Base-by-base conservation (phyloP, 2,888 invertebrate genomes). In the Orthosia gothica region DNA sequence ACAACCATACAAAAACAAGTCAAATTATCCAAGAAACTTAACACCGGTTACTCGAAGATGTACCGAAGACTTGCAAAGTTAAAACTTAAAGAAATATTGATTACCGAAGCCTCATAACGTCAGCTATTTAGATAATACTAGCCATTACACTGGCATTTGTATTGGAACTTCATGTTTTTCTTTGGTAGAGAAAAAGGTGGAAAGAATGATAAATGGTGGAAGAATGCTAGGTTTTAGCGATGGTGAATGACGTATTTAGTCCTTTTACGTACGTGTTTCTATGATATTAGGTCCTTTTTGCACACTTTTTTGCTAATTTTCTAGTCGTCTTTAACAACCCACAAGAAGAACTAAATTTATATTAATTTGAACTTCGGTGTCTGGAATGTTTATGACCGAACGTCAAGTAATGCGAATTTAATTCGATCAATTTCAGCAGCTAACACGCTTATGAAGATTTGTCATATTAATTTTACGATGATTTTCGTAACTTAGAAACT, bases 81-180 rank as follows among this genome's bases (percentile, higher is more conserved):
- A n/a, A 47, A 81, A 76, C 59, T 50, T 55, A 50, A 74, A 83
- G 65, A 63, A 61, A 71, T 81, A 81, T 81, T 81, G 81, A 81
- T 81, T 84, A 75, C 57, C 11, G 84, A 81, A 81, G 68, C 81
- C 81, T 0, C 12, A 5, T 12, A 16, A 20, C 16, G 62, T 18
- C 59, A 40, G 70, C 50, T 77, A 55, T 69, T 54, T 63, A 59
- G 62, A 40, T 69, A 79, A 79, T 69, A 26, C 64, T 62, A 26
- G 65, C 45, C 47, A 58, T 82, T 82, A 77, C 32, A n/a, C 7
- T 15, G 32, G 23, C 23, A 50, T 69, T 78, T 70, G 57, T 52
- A 55, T 57, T 54, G 32, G n/a, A 49, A 57, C n/a, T 50, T 18
- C 49, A 20, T 1, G 9, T 63, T 78, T 47, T 45, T 18, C 64